Evolutionary conservation across 2,113 vertebrate species (phyloP).

Genomic region (Cairina moschata): DNA sequence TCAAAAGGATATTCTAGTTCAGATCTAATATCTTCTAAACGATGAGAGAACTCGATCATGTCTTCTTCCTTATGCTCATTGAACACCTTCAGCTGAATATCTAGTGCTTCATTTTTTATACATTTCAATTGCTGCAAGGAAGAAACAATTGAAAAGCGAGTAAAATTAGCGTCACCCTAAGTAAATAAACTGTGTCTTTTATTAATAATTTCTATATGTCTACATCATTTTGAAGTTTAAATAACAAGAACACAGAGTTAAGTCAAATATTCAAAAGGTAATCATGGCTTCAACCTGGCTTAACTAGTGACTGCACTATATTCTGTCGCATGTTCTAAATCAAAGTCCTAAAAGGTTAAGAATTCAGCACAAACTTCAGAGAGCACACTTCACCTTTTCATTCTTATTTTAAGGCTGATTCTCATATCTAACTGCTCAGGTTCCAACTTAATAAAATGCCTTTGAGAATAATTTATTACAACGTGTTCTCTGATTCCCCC

Average conservation of each 20-base stretch:
- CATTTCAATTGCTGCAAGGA: conserved; percentile 74
- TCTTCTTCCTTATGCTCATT: conserved; percentile 97
- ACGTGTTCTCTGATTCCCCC: neutral
- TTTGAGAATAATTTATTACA: neutral
- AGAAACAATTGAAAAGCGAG: neutral
- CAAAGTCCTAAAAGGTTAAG: conserved; percentile 7
- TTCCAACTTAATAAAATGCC: conserved; percentile 39
- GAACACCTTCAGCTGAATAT: conserved; percentile 98
- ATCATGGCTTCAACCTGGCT: neutral
- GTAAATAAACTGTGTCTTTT: neutral
- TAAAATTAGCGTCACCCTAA: neutral
- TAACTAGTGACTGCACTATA: neutral
- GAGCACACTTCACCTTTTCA: conserved; percentile 6
- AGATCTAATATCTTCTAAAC: conserved; percentile 91
- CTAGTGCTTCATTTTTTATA: conserved; percentile 91
- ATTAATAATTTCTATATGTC: neutral
- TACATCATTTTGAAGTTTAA: neutral
- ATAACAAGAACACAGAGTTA: neutral
- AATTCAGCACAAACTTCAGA: conserved; percentile 10
- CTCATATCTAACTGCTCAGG: conserved; percentile 4
- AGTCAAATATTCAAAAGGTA: conserved; percentile 7
- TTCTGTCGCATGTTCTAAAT: neutral
- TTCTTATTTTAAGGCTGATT: conserved; percentile 51
- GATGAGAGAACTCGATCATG: conserved; percentile 93
- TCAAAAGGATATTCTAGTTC: conserved; percentile 97